phyloP scores from a whole-genome alignment of 2,797 vertebrate genomes.

The Ctenopoma kingsleyae region DNA sequence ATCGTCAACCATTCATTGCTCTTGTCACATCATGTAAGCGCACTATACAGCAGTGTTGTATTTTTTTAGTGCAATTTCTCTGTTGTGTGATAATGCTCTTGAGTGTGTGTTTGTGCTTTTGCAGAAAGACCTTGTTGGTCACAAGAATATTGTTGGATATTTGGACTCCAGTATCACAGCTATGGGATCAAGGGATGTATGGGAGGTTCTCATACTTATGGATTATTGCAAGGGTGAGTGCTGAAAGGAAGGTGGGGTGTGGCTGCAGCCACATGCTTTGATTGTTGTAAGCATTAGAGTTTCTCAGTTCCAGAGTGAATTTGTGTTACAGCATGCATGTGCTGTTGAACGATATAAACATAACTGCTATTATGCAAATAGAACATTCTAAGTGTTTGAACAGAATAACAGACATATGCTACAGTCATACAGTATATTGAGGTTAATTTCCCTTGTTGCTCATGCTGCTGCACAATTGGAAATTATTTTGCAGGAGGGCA shows the following conservation, averaged over 20 bases:
- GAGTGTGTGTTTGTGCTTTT: constrained; percentile 38
- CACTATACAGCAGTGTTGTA: neutral
- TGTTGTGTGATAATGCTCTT: constrained; percentile 5
- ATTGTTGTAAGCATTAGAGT: neutral
- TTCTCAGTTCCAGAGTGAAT: constrained; percentile 1
- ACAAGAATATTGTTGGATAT: constrained; percentile 98
- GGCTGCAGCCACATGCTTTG: neutral
- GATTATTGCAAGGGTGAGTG: constrained; percentile 95
- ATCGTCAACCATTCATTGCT: neutral
- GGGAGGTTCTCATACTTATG: constrained; percentile 99
- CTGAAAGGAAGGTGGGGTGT: constrained; percentile 2
- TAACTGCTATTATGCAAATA: neutral
- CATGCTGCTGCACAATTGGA: neutral
- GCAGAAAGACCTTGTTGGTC: constrained; percentile 94
- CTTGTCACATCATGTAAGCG: neutral
- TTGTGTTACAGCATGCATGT: neutral
- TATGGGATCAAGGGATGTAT: constrained; percentile 94
- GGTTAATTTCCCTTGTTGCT: neutral
- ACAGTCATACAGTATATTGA: neutral
- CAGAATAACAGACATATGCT: neutral
- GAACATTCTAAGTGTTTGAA: neutral
- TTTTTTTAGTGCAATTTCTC: neutral
- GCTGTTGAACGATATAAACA: constrained; percentile 2
- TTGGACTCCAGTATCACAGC: constrained; percentile 96
- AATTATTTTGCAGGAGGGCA: constrained; percentile 89